Conservation (phyloP, 2,797 vertebrate genomes). For the Acanthopagrus latus region DNA sequence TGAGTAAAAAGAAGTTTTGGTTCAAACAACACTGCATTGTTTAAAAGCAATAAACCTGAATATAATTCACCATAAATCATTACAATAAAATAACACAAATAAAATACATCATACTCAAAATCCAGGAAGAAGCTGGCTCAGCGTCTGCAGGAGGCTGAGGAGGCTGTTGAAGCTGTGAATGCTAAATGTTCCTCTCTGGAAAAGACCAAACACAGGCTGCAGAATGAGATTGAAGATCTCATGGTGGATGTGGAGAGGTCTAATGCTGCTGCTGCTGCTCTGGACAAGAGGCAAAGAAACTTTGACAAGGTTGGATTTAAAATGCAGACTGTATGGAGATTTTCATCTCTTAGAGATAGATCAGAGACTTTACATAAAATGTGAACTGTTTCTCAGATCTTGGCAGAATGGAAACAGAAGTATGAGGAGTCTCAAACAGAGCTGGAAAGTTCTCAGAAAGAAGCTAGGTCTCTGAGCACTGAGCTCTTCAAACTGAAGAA, state of each 20-base stretch:
- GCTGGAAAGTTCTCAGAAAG: slow-evolving; percentile 85
- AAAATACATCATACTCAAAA: background rate
- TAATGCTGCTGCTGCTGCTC: slow-evolving; percentile 77
- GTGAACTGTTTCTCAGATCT: slow-evolving; percentile 29
- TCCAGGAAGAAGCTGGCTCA: slow-evolving; percentile 89
- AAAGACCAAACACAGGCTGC: slow-evolving; percentile 93
- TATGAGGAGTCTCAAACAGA: slow-evolving; percentile 86
- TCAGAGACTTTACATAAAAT: background rate
- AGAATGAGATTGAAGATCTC: slow-evolving; percentile 93
- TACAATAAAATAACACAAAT: background rate
- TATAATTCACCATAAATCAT: no score
- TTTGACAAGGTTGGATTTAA: slow-evolving; percentile 63
- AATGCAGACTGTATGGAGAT: background rate
- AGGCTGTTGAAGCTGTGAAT: slow-evolving; percentile 90
- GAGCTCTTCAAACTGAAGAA: slow-evolving; percentile 89
- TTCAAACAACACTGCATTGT: background rate
- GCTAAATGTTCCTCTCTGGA: slow-evolving; percentile 93
- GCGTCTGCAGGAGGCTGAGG: slow-evolving; percentile 90
- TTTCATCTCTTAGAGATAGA: background rate
- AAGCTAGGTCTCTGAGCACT: slow-evolving; percentile 83
- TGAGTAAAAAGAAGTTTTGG: slow-evolving; percentile 43
- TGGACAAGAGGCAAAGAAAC: slow-evolving; percentile 87
- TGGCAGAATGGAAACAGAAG: slow-evolving; percentile 87
- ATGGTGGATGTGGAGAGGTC: slow-evolving; percentile 91
- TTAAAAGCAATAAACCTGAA: background rate